Evolutionary conservation across 1,140 invertebrate species (phyloP).

Genomic region (Arion vulgaris): DNA sequence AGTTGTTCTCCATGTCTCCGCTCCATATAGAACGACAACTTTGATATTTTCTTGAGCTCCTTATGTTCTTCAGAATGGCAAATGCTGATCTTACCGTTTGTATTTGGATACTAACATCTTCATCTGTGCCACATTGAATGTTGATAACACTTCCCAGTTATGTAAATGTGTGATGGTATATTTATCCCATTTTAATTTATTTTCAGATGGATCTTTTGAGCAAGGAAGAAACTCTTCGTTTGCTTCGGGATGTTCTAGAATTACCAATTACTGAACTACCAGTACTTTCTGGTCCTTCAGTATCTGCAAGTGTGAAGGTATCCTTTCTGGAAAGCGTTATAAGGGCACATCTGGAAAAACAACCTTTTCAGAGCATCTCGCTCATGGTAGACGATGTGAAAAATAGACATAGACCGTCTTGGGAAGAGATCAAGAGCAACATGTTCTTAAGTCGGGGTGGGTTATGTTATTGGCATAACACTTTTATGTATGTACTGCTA

Average conservation of each 20-base stretch:
- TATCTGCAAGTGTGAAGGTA: not conserved
- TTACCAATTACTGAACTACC: not conserved
- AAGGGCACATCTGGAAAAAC: not conserved
- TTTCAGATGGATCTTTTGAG: not conserved
- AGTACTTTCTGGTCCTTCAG: not conserved
- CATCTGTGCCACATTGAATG: too few relatives aligned
- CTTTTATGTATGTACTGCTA: not conserved
- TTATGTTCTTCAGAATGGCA: too few relatives aligned
- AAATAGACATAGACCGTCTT: not conserved
- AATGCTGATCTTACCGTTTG: too few relatives aligned
- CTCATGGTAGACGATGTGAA: not conserved
- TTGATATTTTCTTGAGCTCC: too few relatives aligned
- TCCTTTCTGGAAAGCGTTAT: not conserved
- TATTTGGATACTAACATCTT: too few relatives aligned
- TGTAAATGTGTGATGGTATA: too few relatives aligned
- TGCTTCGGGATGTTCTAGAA: not conserved
- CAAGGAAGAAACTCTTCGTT: not conserved
- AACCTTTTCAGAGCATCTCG: constrained; percentile 12
- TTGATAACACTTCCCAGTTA: too few relatives aligned
- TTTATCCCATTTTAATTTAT: too few relatives aligned
- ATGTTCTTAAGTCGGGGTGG: not conserved
- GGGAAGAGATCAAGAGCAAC: constrained; percentile 4
- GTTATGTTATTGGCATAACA: constrained; percentile 6
- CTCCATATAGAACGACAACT: too few relatives aligned
- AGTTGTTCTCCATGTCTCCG: too few relatives aligned